Conservation (phyloP, 2,888 invertebrate genomes). For the Anthrax anthrax region DNA sequence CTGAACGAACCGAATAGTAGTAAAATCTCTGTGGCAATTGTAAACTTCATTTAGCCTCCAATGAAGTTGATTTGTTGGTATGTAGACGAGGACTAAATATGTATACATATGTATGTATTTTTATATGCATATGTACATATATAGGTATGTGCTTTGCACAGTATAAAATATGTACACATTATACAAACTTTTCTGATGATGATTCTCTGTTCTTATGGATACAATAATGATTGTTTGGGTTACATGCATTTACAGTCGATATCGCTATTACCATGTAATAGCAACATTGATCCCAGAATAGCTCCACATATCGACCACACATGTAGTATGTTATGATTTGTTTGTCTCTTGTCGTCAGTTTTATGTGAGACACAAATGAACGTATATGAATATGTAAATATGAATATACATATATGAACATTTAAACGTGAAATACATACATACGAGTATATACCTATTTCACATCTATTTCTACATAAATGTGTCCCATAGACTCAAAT, state of each 20-base stretch:
- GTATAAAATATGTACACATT: neutral
- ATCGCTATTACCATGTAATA: no score
- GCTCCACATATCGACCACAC: neutral
- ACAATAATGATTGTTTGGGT: neutral
- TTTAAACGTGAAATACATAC: no score
- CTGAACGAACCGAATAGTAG: conserved; percentile 3
- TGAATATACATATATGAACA: no score
- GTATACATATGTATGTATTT: neutral
- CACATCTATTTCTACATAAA: no score
- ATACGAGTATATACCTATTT: no score
- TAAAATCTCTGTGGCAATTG: conserved; percentile 10
- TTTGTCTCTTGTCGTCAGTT: neutral
- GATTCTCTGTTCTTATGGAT: neutral
- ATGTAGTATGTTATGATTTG: neutral
- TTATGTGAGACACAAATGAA: no score
- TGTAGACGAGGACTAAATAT: no score
- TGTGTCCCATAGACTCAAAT: no score
- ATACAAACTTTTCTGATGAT: neutral
- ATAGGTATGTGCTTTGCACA: conserved; percentile 1
- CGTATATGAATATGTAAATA: no score
- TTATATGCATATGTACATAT: neutral
- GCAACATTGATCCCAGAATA: neutral
- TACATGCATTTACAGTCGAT: neutral
- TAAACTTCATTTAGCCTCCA: conserved; percentile 8
- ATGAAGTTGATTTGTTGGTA: neutral